Evolutionary conservation across 2,113 vertebrate genomes (phyloP).

Genomic region (Phycodurus eques): DNA sequence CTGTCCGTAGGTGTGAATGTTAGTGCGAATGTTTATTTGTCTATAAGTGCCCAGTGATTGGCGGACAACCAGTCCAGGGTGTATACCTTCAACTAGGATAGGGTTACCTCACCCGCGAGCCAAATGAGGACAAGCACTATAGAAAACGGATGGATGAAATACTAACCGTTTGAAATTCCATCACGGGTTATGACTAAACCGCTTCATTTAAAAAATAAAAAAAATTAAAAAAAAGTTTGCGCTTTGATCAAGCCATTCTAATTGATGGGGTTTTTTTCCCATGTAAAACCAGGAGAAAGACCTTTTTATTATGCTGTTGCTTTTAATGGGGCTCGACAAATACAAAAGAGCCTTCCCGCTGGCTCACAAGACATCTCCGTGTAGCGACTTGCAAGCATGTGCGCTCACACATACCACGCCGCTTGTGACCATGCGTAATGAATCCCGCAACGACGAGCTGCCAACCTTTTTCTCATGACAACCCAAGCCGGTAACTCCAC

Average conservation of each 20-base stretch:
- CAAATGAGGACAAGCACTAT: too few species aligned
- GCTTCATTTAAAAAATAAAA: too few species aligned
- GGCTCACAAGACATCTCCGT: constrained; percentile 14
- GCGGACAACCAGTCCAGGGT: too few species aligned
- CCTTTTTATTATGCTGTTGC: background rate
- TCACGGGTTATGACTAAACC: too few species aligned
- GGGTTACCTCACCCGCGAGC: too few species aligned
- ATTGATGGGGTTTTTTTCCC: background rate
- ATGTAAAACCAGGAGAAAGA: background rate
- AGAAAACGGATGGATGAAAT: too few species aligned
- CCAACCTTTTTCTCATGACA: background rate
- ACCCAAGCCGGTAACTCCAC: constrained; percentile 12
- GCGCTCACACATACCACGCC: background rate
- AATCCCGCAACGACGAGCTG: constrained; percentile 21
- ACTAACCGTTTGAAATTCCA: too few species aligned
- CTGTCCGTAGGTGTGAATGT: too few species aligned
- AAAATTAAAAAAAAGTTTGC: background rate
- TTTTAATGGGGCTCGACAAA: background rate
- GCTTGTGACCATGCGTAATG: constrained; percentile 1
- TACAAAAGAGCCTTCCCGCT: constrained; percentile 6
- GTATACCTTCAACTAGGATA: too few species aligned
- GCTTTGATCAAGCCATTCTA: background rate
- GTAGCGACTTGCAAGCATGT: constrained; percentile 16
- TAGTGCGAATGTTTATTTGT: too few species aligned
- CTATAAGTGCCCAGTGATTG: too few species aligned